phyloP scores from a whole-genome alignment of 2,888 invertebrate species.

The Drosophila kambysellisi region DNA sequence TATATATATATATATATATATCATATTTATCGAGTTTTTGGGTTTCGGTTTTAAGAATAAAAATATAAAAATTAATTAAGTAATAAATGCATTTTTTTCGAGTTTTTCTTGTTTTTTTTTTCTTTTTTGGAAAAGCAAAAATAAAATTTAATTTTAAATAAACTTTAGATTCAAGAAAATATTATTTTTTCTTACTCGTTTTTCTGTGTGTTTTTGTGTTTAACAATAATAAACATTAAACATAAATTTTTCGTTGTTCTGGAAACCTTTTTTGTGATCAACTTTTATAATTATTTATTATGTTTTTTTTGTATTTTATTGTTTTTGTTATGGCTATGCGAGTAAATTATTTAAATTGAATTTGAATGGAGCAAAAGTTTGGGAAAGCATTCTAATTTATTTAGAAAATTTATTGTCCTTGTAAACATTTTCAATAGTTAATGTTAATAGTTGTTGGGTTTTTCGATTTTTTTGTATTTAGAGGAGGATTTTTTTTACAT shows the following conservation, averaged over 20 bases:
- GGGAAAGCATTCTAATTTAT: conserved; percentile 69
- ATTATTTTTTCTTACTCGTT: conserved; percentile 5
- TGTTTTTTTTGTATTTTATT: conserved; percentile 18
- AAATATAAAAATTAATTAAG: conserved; percentile 79
- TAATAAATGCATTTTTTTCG: conserved; percentile 74
- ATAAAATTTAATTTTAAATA: conserved; percentile 34
- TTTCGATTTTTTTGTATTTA: conserved; percentile 15
- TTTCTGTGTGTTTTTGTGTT: conserved; percentile 1
- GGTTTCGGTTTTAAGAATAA: conserved; percentile 56
- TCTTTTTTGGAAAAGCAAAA: conserved; percentile 72
- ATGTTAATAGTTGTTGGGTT: conserved; percentile 53
- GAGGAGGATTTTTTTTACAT: conserved; percentile 48
- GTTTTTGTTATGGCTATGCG: conserved; percentile 21
- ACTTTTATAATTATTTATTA: conserved; percentile 13
- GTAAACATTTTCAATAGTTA: conserved; percentile 69
- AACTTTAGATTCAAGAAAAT: conserved; percentile 25
- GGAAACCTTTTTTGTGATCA: conserved; percentile 69
- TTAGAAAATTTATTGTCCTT: conserved; percentile 79
- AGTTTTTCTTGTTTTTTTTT: conserved; percentile 33
- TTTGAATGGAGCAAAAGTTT: conserved; percentile 40
- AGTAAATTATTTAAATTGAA: conserved; percentile 54
- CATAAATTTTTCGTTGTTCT: conserved; percentile 74
- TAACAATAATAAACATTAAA: conserved; percentile 48
- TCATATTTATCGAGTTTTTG: conserved; percentile 28
- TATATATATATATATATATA: conserved; percentile 33